These are phyloP conservation scores for Agrochola circellaris DNA, from an alignment of 2,888 invertebrate species.

Conservation along the genomic window DNA sequence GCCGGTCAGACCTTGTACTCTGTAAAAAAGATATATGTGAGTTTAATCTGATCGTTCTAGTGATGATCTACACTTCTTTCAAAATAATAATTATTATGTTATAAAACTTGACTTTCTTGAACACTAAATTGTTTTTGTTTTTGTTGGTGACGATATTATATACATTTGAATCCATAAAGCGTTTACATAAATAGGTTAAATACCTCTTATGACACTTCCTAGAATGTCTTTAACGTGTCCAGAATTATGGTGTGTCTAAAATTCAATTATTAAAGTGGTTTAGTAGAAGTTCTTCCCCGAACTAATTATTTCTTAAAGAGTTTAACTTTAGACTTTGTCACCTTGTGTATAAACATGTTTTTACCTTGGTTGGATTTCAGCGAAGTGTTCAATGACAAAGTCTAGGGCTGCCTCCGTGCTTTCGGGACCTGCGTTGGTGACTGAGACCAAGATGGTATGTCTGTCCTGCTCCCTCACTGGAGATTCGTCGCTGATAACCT, in stretches of 20 bases:
- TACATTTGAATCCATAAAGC: neutral
- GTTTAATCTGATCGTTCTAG: neutral
- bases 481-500: conserved; percentile 79
- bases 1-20: conserved; percentile 86
- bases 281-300: neutral
- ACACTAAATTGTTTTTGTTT: neutral
- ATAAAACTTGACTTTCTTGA: neutral
- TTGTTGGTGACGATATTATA: neutral
- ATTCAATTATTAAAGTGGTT: neutral
- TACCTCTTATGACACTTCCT: neutral
- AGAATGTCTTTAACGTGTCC: neutral
- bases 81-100: neutral
- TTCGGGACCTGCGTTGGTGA: conserved; percentile 84
- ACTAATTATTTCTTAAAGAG: neutral
- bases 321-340: neutral
- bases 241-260: neutral
- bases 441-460: conserved; percentile 82
- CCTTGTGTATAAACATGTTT: neutral
- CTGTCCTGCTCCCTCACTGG: conserved; percentile 85
- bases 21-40: conserved; percentile 59
- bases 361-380: conserved; percentile 82
- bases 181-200: neutral
- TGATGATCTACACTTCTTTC: neutral
- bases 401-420: conserved; percentile 85
- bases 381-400: conserved; percentile 84